A percentile compares a stretch with the other conserved stretches of the same genome.
Conservation (phyloP, 64 coral and sea anemone species). For the Acropora tenuis region DNA sequence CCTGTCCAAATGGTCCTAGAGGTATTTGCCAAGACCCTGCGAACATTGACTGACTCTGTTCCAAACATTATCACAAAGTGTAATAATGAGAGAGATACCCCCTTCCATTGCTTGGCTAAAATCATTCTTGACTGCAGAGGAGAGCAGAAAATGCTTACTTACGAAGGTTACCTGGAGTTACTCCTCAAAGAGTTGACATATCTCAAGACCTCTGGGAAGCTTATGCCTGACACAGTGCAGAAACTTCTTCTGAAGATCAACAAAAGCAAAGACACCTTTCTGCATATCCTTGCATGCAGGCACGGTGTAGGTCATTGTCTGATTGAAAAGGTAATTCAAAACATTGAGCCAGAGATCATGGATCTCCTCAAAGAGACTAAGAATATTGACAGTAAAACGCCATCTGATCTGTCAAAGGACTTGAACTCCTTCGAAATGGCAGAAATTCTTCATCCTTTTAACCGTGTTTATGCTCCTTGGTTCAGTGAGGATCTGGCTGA, state of each 20-base stretch:
- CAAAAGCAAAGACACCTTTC: conserved; percentile 12
- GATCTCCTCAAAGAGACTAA: conserved; percentile 4
- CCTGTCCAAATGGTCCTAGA: background rate
- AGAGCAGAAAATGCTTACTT: conserved; percentile 25
- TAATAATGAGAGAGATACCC: conserved; percentile 33
- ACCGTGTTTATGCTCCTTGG: background rate
- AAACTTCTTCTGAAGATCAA: conserved; percentile 32
- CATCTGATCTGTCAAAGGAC: conserved; percentile 35
- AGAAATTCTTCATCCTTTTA: conserved; percentile 15
- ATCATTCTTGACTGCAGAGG: conserved; percentile 30
- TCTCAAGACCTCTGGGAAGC: conserved; percentile 6
- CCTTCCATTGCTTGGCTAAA: conserved; percentile 32
- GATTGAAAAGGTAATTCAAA: conserved; percentile 7
- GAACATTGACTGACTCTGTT: background rate
- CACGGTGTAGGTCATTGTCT: conserved; percentile 17
- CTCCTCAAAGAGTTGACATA: conserved; percentile 9
- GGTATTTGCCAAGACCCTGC: conserved; percentile 24
- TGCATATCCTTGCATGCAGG: conserved; percentile 40
- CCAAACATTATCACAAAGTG: background rate
- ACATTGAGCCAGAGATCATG: conserved; percentile 40
- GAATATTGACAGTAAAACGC: background rate
- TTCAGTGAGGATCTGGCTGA: background rate
- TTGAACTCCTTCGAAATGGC: conserved; percentile 40
- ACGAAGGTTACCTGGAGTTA: conserved; percentile 23
- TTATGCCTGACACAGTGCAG: background rate